These are phyloP conservation scores for Rousettus madagascariensis DNA, from an alignment of 2,797 vertebrate species.

Conservation along the genomic window DNA sequence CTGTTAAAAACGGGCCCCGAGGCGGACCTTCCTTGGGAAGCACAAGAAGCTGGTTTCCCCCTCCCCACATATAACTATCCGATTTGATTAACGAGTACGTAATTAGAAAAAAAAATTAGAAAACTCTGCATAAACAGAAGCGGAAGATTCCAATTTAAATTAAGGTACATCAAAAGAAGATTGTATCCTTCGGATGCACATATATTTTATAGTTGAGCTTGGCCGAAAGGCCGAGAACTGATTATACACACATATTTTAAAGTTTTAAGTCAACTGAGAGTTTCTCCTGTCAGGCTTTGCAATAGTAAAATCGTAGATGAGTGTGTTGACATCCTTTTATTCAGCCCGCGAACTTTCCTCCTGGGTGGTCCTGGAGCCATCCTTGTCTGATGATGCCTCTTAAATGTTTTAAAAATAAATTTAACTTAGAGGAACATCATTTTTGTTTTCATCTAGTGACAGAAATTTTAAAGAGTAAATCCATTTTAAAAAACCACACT, in stretches of 20 bases:
- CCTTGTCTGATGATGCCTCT: not conserved
- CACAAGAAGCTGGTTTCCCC: not conserved
- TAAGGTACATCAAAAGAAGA: not conserved
- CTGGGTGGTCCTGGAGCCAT: too few species aligned
- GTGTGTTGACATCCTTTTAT: accelerated
- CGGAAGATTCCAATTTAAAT: not conserved
- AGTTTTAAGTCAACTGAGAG: not conserved
- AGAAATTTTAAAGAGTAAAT: not conserved
- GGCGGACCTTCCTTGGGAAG: accelerated
- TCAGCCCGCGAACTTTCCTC: not conserved
- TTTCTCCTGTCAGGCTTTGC: not conserved
- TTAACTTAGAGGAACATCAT: not conserved
- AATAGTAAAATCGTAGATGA: not conserved
- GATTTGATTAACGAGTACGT: not conserved
- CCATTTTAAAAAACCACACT: not conserved
- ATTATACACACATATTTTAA: not conserved
- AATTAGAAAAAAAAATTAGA: not conserved
- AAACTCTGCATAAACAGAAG: not conserved
- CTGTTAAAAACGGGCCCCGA: not conserved
- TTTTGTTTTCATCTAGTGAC: not conserved
- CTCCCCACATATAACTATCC: not conserved
- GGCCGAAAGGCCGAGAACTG: too few species aligned
- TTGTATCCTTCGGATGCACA: not conserved
- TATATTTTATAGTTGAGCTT: not conserved
- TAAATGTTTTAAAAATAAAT: not conserved